A percentile compares a stretch with the other conserved stretches of the same genome.
These are phyloP conservation scores for Abrostola tripartita DNA, from an alignment of 2,888 invertebrate genomes.

Conservation along the genomic window DNA sequence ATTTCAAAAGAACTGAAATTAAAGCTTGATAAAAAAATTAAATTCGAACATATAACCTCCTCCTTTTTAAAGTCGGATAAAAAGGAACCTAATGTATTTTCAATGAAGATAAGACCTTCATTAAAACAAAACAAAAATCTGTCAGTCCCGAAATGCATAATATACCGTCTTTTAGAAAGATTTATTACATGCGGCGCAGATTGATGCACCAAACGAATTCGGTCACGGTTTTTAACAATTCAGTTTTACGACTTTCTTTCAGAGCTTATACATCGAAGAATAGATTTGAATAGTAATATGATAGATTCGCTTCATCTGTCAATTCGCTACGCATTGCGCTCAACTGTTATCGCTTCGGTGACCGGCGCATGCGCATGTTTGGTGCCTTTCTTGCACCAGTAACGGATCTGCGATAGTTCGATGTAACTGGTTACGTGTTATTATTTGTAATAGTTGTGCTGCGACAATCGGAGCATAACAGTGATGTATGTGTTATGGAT, in stretches of 20 bases:
- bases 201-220: too few relatives aligned
- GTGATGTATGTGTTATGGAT: constrained; percentile 33
- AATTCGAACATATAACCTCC: too few relatives aligned
- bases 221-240: too few relatives aligned
- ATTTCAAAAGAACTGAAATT: too few relatives aligned
- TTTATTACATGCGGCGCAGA: too few relatives aligned
- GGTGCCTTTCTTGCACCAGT: constrained; percentile 33
- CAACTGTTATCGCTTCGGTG: constrained; percentile 56
- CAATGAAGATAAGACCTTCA: too few relatives aligned
- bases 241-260: constrained; percentile 7
- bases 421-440: constrained; percentile 47
- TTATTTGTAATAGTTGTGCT: constrained; percentile 35
- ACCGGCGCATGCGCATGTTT: constrained; percentile 57
- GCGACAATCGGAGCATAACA: constrained; percentile 51
- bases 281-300: constrained; percentile 22
- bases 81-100: too few relatives aligned
- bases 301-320: constrained; percentile 45
- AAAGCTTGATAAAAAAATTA: too few relatives aligned
- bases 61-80: too few relatives aligned
- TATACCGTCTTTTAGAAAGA: too few relatives aligned
- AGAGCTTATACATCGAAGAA: constrained; percentile 4
- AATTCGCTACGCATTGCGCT: constrained; percentile 56
- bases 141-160: too few relatives aligned
- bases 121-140: too few relatives aligned
- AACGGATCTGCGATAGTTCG: constrained; percentile 34